Conservation (phyloP, 2,888 invertebrate species). For the Pantelozetes paolii region DNA sequence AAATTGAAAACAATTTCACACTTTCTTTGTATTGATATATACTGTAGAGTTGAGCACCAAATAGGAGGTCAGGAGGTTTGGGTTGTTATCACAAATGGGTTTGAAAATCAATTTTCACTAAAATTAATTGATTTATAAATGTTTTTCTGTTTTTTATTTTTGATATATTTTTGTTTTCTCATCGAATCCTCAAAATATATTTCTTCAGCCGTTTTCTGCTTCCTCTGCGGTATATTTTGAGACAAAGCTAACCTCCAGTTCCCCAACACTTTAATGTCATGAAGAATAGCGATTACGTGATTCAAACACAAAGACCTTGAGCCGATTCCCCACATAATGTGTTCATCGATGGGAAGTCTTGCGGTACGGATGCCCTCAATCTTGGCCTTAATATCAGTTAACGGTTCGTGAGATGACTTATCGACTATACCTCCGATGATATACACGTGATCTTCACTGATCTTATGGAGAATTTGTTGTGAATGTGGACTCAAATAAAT, state of each 20-base stretch:
- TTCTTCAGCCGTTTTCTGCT: constrained; percentile 17
- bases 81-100: too few species aligned
- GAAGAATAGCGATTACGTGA: constrained; percentile 43
- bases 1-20: too few species aligned
- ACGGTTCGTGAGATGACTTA: constrained; percentile 41
- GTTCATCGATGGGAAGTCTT: constrained; percentile 21
- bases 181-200: not conserved
- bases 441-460: constrained; percentile 72
- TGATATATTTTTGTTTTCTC: not conserved
- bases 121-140: too few species aligned
- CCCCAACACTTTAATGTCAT: constrained; percentile 39
- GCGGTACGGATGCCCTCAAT: constrained; percentile 41
- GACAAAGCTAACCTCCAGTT: constrained; percentile 43
- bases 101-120: too few species aligned
- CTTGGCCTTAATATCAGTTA: constrained; percentile 16
- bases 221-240: not conserved
- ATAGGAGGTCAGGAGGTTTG: too few species aligned
- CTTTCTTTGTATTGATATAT: too few species aligned
- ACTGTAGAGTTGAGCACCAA: too few species aligned
- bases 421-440: constrained; percentile 60
- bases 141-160: too few species aligned
- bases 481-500: constrained; percentile 86
- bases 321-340: constrained; percentile 41
- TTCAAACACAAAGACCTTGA: constrained; percentile 42
- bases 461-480: constrained; percentile 63